Percentiles rank a stretch among this genome's conserved stretches.
Evolutionary conservation across 1,140 invertebrate genomes (phyloP).

Genomic region (Leptonema lineaticorne): DNA sequence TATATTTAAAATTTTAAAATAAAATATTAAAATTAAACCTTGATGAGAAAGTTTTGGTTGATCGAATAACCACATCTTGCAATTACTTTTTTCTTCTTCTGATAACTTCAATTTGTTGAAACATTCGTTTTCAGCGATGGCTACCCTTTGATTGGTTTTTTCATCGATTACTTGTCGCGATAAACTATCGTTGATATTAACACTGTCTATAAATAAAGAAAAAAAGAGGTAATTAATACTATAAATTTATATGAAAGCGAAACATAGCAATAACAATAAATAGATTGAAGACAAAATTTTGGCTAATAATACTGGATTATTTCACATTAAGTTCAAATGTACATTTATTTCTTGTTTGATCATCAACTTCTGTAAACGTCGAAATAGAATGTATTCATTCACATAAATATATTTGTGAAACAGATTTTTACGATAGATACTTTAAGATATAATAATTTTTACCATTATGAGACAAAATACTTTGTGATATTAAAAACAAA

Average conservation of each 20-base stretch:
- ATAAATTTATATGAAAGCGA: not conserved
- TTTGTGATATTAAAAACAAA: too few relatives aligned
- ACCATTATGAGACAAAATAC: too few relatives aligned
- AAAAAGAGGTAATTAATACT: not conserved
- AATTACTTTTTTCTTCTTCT: not conserved
- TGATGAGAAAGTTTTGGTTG: constrained; percentile 47
- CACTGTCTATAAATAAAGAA: constrained; percentile 13
- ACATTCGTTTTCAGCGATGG: not conserved
- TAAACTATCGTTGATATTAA: not conserved
- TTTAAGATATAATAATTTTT: too few relatives aligned
- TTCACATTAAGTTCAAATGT: too few relatives aligned
- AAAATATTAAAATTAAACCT: constrained; percentile 28
- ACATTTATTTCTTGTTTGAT: too few relatives aligned
- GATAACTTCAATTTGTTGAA: not conserved
- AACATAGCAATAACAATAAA: not conserved
- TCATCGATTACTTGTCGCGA: constrained; percentile 3
- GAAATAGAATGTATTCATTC: too few relatives aligned
- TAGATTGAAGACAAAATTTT: not conserved
- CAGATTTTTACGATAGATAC: too few relatives aligned
- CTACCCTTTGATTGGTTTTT: not conserved
- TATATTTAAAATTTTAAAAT: not conserved
- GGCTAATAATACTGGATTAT: not conserved
- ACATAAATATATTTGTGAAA: too few relatives aligned
- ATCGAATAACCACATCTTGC: constrained; percentile 57
- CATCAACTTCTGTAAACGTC: too few relatives aligned